Conservation (phyloP, 1,140 invertebrate genomes). For the Zaprionus vittiger region DNA sequence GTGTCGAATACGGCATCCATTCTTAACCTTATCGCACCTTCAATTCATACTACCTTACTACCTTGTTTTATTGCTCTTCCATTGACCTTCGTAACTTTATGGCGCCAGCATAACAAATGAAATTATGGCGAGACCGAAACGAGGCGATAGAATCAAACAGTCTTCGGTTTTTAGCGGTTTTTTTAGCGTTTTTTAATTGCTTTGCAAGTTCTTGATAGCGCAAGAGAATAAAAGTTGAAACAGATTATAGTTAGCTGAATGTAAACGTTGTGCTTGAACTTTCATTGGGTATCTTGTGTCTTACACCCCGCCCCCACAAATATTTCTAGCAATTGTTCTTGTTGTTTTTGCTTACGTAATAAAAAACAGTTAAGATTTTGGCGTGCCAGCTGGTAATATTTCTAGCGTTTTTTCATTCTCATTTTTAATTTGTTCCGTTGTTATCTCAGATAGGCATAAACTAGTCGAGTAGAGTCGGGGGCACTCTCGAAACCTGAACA, state of each 20-base stretch:
- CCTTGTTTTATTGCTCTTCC: constrained; percentile 30
- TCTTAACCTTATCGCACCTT: constrained; percentile 27
- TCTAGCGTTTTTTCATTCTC: constrained; percentile 12
- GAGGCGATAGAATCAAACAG: constrained; percentile 17
- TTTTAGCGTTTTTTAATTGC: constrained; percentile 22
- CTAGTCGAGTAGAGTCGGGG: constrained; percentile 5
- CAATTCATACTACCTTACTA: constrained; percentile 11
- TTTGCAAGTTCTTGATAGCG: constrained; percentile 19
- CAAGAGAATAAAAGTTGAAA: constrained; percentile 12
- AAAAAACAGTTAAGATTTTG: constrained; percentile 12
- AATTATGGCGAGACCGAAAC: constrained; percentile 8
- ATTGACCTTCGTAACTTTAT: constrained; percentile 38
- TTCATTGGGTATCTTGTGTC: not conserved
- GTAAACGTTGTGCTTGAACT: constrained; percentile 5
- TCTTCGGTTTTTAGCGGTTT: not conserved
- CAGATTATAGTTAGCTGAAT: not conserved
- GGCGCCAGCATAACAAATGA: constrained; percentile 25
- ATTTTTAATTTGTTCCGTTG: constrained; percentile 11
- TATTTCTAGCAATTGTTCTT: not conserved
- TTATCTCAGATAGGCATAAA: constrained; percentile 48
- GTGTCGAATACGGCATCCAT: not conserved
- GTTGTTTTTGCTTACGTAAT: constrained; percentile 26
- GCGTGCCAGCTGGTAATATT: constrained; percentile 38
- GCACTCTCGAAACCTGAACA: constrained; percentile 5
- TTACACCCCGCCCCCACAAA: not conserved